Evolutionary conservation across 2,888 invertebrate species (phyloP).

Genomic region (Drosophila macrothrix): DNA sequence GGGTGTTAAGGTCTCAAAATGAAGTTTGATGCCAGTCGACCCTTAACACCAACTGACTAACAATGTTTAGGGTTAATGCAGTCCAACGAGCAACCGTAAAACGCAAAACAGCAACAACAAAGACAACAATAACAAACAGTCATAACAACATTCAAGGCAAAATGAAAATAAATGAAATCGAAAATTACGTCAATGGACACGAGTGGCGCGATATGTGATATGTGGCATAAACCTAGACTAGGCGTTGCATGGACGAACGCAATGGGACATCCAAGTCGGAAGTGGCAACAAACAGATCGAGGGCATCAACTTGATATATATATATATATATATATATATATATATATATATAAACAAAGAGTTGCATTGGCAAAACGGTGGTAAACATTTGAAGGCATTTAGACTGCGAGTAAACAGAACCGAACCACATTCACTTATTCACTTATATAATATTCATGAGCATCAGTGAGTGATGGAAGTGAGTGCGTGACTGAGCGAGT

Average conservation of each 20-base stretch:
- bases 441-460: not conserved
- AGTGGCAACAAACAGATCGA: constrained; percentile 10
- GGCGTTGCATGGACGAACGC: constrained; percentile 19
- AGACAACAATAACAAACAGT: not conserved
- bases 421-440: not conserved
- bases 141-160: constrained; percentile 55
- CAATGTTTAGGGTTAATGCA: constrained; percentile 9
- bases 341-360: not conserved
- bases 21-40: constrained; percentile 21
- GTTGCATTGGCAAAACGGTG: not conserved
- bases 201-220: not conserved
- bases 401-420: not conserved
- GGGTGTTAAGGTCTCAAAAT: constrained; percentile 34
- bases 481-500: not conserved
- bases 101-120: not conserved
- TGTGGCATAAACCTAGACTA: constrained; percentile 2
- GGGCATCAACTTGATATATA: constrained; percentile 12
- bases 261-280: constrained; percentile 18
- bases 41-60: constrained; percentile 16
- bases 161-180: constrained; percentile 60
- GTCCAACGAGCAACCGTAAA: not conserved
- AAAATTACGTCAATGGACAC: constrained; percentile 43
- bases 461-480: not conserved
- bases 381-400: not conserved
- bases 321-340: not conserved